Base-by-base conservation (phyloP, 92 coral and sea anemone genomes). In the Isaurus tuberculatus region DNA sequence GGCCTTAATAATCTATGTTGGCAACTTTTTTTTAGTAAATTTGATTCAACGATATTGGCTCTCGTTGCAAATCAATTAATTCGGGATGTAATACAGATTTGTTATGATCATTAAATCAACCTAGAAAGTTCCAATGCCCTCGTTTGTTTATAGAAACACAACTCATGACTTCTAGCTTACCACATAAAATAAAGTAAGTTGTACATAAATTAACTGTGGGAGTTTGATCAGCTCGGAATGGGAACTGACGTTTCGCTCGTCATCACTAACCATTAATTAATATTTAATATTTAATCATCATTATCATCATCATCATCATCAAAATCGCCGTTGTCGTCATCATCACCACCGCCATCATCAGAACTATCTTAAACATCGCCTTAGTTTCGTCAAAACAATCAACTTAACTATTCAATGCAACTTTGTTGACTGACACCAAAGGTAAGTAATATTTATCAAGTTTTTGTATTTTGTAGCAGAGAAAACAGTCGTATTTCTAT, bases 41-140 rank as follows among this genome's bases (percentile, higher is more conserved):
- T 71, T 71, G 77, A 22, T 40, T 40, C 57, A 43, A 44, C 16
- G 34, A 71, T 71, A 72, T 72, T 72, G 65, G 15, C 10, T 7
- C 14, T 49, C 37, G 27, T 57, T 5, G 10, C 28, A 15, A 23
- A 17, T 14, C 16, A 10, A 15, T 4, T 16, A 73, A 28, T 22
- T 73, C 26, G 42, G 14, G 49, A 34, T 10, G 23, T 19, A n/a
- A 2, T 19, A 17, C 19, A 19, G 63, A 19, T 2, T n/a, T 19
- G 0, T 2, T 2, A 55, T 55, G 7, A 55, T 55, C 26, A 19
- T 17, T n/a, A 53, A 53, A 6, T 19, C 3, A 55, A 22, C n/a
- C 63, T 55, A 70, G 74, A 70, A 68, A 34, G 49, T 70, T 70
- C 29, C 27, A 31, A 6, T 34, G 16, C 53, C 11, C 22, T 2